Conservation (phyloP, 2,797 vertebrate genomes). For the Hyperoplus immaculatus region DNA sequence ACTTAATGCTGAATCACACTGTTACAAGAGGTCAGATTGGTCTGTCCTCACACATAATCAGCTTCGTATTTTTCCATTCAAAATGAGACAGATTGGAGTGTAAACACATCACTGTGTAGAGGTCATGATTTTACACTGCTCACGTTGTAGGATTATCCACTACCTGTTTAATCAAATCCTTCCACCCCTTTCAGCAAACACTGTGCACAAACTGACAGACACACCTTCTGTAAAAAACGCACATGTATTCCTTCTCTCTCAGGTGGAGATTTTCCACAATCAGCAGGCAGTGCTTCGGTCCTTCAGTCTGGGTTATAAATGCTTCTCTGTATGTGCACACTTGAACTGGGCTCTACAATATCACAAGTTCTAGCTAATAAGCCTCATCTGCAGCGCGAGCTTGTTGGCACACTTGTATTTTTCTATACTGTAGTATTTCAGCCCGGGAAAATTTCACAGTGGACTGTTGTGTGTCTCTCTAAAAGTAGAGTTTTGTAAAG, state of each 20-base stretch:
- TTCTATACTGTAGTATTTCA: constrained; percentile 53
- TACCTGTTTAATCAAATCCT: constrained; percentile 51
- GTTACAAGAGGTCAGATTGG: background rate
- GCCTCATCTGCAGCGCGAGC: constrained; percentile 24
- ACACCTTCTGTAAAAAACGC: constrained; percentile 27
- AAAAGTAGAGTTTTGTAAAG: constrained; percentile 12
- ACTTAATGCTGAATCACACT: constrained; percentile 2
- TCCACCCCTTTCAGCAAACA: constrained; percentile 63
- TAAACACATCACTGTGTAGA: constrained; percentile 44
- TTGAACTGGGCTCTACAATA: constrained; percentile 8
- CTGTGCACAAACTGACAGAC: constrained; percentile 21
- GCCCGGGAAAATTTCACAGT: constrained; percentile 6
- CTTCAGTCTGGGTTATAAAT: constrained; percentile 29
- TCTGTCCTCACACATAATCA: constrained; percentile 3
- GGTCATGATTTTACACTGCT: constrained; percentile 30
- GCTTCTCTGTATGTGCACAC: constrained; percentile 30
- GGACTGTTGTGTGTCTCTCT: constrained; percentile 34
- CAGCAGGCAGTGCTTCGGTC: background rate
- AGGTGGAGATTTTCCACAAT: constrained; percentile 48
- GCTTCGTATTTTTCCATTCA: constrained; percentile 54
- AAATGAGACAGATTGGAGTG: constrained; percentile 3
- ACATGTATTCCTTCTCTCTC: background rate
- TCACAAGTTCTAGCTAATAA: background rate
- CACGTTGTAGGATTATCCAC: constrained; percentile 19
- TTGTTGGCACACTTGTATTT: constrained; percentile 53